Percentiles rank a stretch among this genome's conserved stretches.
Evolutionary conservation across 2,797 vertebrate genomes (phyloP).

Genomic region (Protosalanx chinensis): DNA sequence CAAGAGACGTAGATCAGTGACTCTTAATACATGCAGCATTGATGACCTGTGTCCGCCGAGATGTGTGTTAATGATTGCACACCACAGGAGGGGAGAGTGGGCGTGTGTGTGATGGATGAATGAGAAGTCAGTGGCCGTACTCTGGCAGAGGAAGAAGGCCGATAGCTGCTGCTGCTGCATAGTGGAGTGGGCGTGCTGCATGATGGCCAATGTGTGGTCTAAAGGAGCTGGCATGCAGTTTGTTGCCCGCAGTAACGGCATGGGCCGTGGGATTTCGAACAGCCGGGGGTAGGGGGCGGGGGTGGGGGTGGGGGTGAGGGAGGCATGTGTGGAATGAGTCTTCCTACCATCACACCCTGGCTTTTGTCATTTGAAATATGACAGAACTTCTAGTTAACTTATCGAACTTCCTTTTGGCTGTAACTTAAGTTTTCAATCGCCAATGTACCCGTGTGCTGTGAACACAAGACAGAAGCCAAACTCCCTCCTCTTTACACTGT

Average conservation of each 20-base stretch:
- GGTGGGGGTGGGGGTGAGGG: not conserved
- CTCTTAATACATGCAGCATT: too few species aligned
- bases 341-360: slow-evolving; percentile 49
- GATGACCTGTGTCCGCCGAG: too few species aligned
- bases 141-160: not conserved
- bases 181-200: slow-evolving; percentile 19
- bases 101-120: not conserved
- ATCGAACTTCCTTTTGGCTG: too few species aligned
- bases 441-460: slow-evolving; percentile 1
- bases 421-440: too few species aligned
- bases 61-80: not conserved
- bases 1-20: not conserved
- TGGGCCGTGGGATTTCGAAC: slow-evolving; percentile 35
- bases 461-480: slow-evolving; percentile 23
- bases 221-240: slow-evolving; percentile 41
- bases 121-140: not conserved
- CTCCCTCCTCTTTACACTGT: slow-evolving; percentile 11
- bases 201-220: slow-evolving; percentile 21
- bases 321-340: slow-evolving; percentile 60
- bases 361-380: slow-evolving; percentile 47
- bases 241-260: slow-evolving; percentile 43
- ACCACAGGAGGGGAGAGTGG: not conserved
- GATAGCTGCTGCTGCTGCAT: not conserved
- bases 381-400: slow-evolving; percentile 41
- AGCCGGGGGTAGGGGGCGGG: not conserved